These are phyloP conservation scores for Chelonia mydas DNA, from an alignment of 2,797 vertebrate species.

Conservation along the genomic window DNA sequence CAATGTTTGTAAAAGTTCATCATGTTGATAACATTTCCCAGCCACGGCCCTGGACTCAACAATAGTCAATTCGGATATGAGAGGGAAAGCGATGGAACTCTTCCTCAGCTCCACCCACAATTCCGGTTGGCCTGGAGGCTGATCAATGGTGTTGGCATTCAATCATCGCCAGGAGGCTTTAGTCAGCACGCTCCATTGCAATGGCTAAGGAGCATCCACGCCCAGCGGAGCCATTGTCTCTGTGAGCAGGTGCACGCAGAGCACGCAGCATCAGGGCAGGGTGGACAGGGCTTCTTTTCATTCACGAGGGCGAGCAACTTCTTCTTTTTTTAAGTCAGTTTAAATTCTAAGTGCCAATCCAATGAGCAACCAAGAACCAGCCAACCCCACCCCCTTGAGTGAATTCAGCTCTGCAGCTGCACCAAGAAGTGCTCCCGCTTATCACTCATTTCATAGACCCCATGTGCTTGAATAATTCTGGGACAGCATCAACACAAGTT, in stretches of 20 bases:
- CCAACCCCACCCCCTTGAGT: neutral
- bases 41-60: neutral
- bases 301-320: neutral
- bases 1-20: neutral
- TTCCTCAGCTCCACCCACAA: neutral
- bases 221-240: neutral
- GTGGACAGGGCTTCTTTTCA: accelerated
- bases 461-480: neutral
- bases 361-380: accelerated
- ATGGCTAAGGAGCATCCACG: accelerated
- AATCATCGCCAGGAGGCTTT: neutral
- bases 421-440: neutral
- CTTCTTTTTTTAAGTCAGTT: accelerated
- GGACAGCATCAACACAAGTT: neutral
- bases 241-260: neutral
- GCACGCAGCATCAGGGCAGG: neutral
- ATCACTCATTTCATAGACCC: neutral
- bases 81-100: neutral
- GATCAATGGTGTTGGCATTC: accelerated
- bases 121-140: neutral
- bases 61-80: neutral
- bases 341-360: neutral
- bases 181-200: neutral
- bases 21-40: neutral
- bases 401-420: neutral